Conservation (phyloP, 1,140 invertebrate species). For the Ceratina calcarata region DNA sequence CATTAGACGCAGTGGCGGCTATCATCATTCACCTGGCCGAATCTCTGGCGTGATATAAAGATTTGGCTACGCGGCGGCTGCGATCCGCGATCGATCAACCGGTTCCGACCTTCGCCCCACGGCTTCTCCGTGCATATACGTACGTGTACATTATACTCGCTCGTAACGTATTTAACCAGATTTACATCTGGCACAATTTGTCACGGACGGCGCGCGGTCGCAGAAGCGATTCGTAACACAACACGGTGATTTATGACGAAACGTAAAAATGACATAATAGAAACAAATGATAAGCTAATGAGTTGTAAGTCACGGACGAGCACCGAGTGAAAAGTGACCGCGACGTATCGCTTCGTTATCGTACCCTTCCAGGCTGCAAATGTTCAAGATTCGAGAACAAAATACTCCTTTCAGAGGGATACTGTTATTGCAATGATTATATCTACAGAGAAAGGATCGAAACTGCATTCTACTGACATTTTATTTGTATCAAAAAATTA, state of each 20-base stretch:
- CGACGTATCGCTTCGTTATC: neutral
- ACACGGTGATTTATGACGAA: slow-evolving; percentile 37
- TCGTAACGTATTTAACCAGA: slow-evolving; percentile 28
- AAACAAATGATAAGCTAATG: slow-evolving; percentile 36
- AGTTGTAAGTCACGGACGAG: slow-evolving; percentile 15
- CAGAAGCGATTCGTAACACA: slow-evolving; percentile 30
- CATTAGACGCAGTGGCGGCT: slow-evolving; percentile 4
- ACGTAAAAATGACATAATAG: slow-evolving; percentile 46
- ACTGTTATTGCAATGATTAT: too few species aligned
- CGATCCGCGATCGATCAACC: slow-evolving; percentile 40
- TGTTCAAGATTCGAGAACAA: too few species aligned
- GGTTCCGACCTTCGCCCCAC: slow-evolving; percentile 13
- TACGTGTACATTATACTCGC: slow-evolving; percentile 1
- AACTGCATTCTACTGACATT: too few species aligned
- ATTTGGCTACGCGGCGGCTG: slow-evolving; percentile 25
- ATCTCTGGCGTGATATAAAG: slow-evolving; percentile 52
- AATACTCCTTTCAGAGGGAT: too few species aligned
- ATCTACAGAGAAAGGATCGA: too few species aligned
- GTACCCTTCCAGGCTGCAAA: too few species aligned
- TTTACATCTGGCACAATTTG: slow-evolving; percentile 56
- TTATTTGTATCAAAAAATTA: too few species aligned
- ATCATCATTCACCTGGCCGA: slow-evolving; percentile 48
- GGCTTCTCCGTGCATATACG: slow-evolving; percentile 10
- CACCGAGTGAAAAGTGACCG: neutral
- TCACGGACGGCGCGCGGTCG: slow-evolving; percentile 27